A percentile compares a stretch with the other conserved stretches of the same genome.
Conservation (phyloP, 2,797 vertebrate species). For the Diplodus sargus region DNA sequence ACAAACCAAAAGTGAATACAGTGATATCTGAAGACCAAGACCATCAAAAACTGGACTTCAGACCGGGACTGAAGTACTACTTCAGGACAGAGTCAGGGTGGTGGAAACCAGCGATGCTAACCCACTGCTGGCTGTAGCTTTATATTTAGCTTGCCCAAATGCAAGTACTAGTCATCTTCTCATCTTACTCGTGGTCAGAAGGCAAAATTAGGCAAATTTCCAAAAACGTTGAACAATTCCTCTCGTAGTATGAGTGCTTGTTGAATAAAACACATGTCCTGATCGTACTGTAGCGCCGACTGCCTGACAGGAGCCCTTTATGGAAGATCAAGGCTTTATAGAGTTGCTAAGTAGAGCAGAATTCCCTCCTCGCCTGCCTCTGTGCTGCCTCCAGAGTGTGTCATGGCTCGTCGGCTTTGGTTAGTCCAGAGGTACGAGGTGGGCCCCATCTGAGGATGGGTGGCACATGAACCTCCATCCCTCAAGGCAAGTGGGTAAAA, state of each 20-base stretch:
- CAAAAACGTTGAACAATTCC: background rate
- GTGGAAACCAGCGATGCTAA: too few relatives aligned
- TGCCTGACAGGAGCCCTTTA: slow-evolving; percentile 18
- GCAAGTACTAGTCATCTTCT: background rate
- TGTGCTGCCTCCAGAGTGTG: slow-evolving; percentile 23
- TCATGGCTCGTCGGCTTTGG: slow-evolving; percentile 38
- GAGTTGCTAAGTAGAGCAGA: slow-evolving; percentile 35
- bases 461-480: slow-evolving; percentile 45
- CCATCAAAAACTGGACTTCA: too few relatives aligned
- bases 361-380: slow-evolving; percentile 30
- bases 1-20: too few relatives aligned
- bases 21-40: too few relatives aligned
- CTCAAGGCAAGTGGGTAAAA: slow-evolving; percentile 48
- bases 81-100: too few relatives aligned
- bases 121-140: background rate
- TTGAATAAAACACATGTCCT: slow-evolving; percentile 24
- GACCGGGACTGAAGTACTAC: too few relatives aligned
- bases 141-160: background rate
- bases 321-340: slow-evolving; percentile 16
- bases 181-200: background rate
- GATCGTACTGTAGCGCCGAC: background rate
- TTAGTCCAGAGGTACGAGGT: slow-evolving; percentile 49
- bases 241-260: background rate
- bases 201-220: too few relatives aligned
- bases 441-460: slow-evolving; percentile 53